phyloP scores from a whole-genome alignment of 1,140 invertebrate genomes.

The Pseudomyrmex cubaensis region DNA sequence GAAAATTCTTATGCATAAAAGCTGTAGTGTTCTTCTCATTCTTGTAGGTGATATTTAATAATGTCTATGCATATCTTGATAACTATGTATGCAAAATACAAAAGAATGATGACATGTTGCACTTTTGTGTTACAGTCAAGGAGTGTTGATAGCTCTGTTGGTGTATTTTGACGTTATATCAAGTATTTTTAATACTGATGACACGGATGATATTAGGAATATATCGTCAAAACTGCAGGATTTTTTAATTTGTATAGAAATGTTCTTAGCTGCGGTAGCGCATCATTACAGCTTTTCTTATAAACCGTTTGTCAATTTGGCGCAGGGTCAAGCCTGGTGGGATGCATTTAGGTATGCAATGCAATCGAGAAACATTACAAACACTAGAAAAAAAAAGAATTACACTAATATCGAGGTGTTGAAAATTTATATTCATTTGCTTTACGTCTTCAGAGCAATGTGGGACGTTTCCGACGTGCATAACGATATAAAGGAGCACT shows the following conservation, averaged over 20 bases:
- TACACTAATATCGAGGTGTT: neutral
- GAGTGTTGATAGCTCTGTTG: conserved; percentile 94
- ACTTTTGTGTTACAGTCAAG: conserved; percentile 90
- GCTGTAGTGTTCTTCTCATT: conserved; percentile 99
- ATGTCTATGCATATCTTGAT: neutral
- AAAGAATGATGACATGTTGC: neutral
- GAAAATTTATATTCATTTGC: neutral
- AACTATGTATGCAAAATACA: neutral
- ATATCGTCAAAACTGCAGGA: conserved; percentile 95
- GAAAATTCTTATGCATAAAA: conserved; percentile 99
- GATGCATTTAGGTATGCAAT: conserved; percentile 85
- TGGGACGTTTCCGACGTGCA: conserved; percentile 98
- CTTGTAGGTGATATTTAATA: conserved; percentile 91
- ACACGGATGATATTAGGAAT: conserved; percentile 88
- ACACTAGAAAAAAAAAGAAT: neutral
- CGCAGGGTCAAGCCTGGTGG: conserved; percentile 86
- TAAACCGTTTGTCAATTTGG: conserved; percentile 90
- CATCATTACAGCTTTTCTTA: conserved; percentile 98
- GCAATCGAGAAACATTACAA: neutral
- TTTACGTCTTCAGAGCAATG: conserved; percentile 89
- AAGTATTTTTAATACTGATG: conserved; percentile 88
- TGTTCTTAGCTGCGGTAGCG: conserved; percentile 97
- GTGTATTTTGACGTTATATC: conserved; percentile 92
- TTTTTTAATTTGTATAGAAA: conserved; percentile 98
- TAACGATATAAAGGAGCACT: conserved; percentile 95